These are phyloP conservation scores for Phyllotreta striolata DNA, from an alignment of 2,888 invertebrate species.

Conservation along the genomic window DNA sequence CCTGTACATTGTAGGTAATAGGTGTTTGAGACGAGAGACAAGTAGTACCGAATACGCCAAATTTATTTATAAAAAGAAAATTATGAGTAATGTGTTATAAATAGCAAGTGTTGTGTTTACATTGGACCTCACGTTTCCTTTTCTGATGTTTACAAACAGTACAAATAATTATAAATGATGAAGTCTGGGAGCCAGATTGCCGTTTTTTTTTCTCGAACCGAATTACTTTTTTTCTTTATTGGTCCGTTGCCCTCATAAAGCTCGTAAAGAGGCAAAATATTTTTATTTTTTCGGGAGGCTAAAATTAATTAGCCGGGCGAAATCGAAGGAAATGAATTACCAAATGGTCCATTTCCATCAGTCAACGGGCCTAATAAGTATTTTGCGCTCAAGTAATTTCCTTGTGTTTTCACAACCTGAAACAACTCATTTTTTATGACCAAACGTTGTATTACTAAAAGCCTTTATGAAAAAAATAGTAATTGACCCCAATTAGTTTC, in stretches of 20 bases:
- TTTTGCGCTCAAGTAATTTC: no score
- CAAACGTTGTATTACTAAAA: not conserved
- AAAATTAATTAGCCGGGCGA: no score
- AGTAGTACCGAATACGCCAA: slow-evolving; percentile 11
- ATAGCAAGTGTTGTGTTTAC: slow-evolving; percentile 23
- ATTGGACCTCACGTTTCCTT: slow-evolving; percentile 25
- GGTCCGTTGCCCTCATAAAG: no score
- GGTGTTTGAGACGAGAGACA: not conserved
- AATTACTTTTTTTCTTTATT: slow-evolving; percentile 6
- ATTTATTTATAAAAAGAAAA: slow-evolving; percentile 13
- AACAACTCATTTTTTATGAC: not conserved
- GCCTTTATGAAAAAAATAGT: not conserved
- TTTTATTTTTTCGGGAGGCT: no score
- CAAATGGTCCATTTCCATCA: no score
- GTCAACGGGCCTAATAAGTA: no score
- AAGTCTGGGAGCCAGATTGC: slow-evolving; percentile 18
- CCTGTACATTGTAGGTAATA: no score
- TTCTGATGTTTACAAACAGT: slow-evolving; percentile 22
- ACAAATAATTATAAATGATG: slow-evolving; percentile 27
- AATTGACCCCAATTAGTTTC: not conserved
- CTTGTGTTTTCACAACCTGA: no score
- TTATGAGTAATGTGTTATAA: slow-evolving; percentile 10
- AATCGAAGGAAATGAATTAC: no score
- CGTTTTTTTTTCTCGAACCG: slow-evolving; percentile 13
- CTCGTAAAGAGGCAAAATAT: no score